A percentile compares a stretch with the other conserved stretches of the same genome.
Conservation (phyloP, 1,140 invertebrate genomes). For the Drosophila sp. region DNA sequence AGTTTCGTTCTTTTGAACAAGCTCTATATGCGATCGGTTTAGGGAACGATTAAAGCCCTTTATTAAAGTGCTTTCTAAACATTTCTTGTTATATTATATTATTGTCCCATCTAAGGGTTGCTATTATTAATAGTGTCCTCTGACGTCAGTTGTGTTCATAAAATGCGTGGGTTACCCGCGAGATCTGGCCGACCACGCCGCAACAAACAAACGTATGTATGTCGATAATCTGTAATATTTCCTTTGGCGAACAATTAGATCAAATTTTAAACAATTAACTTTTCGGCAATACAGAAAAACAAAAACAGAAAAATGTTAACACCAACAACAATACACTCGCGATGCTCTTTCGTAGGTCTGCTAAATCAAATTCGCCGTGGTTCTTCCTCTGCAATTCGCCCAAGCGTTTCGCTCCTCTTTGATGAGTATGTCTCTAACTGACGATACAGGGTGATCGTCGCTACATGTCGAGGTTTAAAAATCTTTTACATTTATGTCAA, state of each 20-base stretch:
- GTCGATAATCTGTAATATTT: neutral
- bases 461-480: too few relatives aligned
- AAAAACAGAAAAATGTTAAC: neutral
- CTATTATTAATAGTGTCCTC: neutral
- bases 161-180: neutral
- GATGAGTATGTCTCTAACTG: neutral
- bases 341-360: neutral
- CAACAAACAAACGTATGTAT: neutral
- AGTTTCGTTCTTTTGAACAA: neutral
- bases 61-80: neutral
- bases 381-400: neutral
- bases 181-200: neutral
- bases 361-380: too few relatives aligned
- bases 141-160: too few relatives aligned
- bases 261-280: neutral
- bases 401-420: neutral
- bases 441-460: neutral
- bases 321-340: neutral
- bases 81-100: neutral
- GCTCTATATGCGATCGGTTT: neutral
- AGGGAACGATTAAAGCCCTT: neutral
- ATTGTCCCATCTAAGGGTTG: neutral
- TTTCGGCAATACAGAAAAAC: constrained; percentile 3
- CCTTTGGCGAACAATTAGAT: neutral
- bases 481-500: too few relatives aligned